phyloP scores from a whole-genome alignment of 2,797 vertebrate species.

The Aphelocoma californica region DNA sequence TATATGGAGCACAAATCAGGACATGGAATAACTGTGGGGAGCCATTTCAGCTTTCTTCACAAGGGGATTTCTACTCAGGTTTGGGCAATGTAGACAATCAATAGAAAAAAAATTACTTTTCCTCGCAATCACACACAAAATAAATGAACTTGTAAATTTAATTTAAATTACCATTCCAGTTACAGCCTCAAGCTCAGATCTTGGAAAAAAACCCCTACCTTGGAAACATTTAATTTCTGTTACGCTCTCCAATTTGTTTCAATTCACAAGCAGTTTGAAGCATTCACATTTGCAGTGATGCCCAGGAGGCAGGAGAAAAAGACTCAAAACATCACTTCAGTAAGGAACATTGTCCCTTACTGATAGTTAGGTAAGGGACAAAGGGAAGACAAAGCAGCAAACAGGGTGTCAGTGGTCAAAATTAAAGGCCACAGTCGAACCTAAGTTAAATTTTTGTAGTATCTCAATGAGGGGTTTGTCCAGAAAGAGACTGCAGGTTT shows the following conservation, averaged over 20 bases:
- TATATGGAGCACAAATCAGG: background rate
- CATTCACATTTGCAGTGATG: background rate
- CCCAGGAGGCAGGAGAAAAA: background rate
- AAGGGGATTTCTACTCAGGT: background rate
- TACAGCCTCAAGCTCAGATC: background rate
- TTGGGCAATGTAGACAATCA: background rate
- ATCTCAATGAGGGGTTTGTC: background rate
- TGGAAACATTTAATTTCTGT: constrained; percentile 6
- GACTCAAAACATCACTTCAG: background rate
- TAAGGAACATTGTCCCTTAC: background rate
- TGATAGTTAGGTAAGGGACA: background rate
- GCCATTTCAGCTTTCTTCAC: background rate
- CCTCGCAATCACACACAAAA: background rate
- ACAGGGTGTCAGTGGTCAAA: background rate
- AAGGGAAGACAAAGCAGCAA: background rate
- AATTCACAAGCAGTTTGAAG: background rate
- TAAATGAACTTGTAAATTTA: background rate
- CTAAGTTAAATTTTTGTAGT: background rate
- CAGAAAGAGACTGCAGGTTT: background rate
- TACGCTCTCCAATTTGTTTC: background rate
- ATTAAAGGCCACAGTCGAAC: background rate
- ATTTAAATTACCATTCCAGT: background rate
- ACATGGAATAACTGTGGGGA: background rate
- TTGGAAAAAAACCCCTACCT: background rate
- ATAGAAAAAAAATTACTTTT: background rate